phyloP scores from a whole-genome alignment of 2,888 invertebrate species.

The Oscheius myriophilus region DNA sequence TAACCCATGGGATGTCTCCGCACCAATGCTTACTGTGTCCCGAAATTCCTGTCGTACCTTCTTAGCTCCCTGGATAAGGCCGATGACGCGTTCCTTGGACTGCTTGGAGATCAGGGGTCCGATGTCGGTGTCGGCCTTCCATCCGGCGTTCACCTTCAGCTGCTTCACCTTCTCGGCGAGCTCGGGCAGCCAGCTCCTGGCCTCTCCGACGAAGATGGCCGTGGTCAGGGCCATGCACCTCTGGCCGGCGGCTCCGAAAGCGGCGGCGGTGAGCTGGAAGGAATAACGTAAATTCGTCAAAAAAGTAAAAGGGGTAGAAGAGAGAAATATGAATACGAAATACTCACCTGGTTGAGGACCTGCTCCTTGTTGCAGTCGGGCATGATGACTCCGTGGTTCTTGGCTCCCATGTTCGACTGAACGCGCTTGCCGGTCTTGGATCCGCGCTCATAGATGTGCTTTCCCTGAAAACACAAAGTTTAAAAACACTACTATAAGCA shows the following conservation, averaged over 20 bases:
- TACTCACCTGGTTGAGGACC: slow-evolving; percentile 83
- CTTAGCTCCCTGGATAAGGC: slow-evolving; percentile 62
- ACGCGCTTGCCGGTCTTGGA: slow-evolving; percentile 91
- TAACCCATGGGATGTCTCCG: no score
- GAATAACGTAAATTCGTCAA: not conserved
- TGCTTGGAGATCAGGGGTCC: slow-evolving; percentile 91
- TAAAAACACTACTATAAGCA: no score
- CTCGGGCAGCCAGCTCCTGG: slow-evolving; percentile 92
- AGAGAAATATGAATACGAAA: not conserved
- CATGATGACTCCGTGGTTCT: slow-evolving; percentile 96
- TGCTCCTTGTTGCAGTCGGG: slow-evolving; percentile 97
- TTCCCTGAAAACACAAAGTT: slow-evolving; percentile 76
- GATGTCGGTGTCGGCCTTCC: slow-evolving; percentile 76
- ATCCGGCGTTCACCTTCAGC: slow-evolving; percentile 87
- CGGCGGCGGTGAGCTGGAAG: slow-evolving; percentile 80
- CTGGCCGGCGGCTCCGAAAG: slow-evolving; percentile 98
- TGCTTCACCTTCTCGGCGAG: slow-evolving; percentile 81
- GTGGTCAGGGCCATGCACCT: slow-evolving; percentile 98
- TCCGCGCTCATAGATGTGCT: slow-evolving; percentile 92
- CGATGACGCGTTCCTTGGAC: slow-evolving; percentile 82
- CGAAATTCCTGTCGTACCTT: slow-evolving; percentile 30
- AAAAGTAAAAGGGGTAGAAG: not conserved
- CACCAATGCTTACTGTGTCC: no score
- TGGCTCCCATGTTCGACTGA: slow-evolving; percentile 98
- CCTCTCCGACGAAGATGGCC: slow-evolving; percentile 85